These are phyloP conservation scores for Leptogaster cylindrica DNA, from an alignment of 2,888 invertebrate species.

Conservation along the genomic window DNA sequence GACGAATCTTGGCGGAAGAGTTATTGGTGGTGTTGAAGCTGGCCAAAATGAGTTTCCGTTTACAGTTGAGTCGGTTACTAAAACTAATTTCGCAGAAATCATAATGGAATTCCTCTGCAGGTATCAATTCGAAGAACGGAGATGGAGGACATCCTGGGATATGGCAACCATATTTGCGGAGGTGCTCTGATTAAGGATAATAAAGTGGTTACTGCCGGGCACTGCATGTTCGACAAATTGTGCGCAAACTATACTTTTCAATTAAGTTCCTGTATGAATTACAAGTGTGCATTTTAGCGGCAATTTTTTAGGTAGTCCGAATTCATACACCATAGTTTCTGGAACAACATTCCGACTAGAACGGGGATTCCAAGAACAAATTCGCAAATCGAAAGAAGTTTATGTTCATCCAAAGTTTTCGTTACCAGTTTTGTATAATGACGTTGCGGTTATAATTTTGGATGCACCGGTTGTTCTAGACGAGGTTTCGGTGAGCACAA, in stretches of 20 bases:
- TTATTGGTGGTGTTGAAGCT: no score
- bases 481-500: background rate
- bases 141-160: conserved; percentile 7
- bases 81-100: no score
- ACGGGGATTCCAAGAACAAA: background rate
- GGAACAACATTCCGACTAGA: background rate
- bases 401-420: conserved; percentile 7
- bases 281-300: conserved; percentile 1
- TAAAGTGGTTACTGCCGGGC: conserved; percentile 19
- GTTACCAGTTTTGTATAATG: background rate
- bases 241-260: background rate
- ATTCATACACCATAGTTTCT: conserved; percentile 6
- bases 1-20: no score
- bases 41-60: no score
- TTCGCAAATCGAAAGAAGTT: conserved; percentile 1
- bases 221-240: conserved; percentile 26
- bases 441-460: background rate
- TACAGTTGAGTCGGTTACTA: no score
- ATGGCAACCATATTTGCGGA: conserved; percentile 16
- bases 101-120: no score
- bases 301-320: conserved; percentile 1
- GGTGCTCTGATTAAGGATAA: conserved; percentile 4
- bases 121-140: conserved; percentile 28
- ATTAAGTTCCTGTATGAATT: background rate
- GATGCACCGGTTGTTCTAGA: background rate